Conservation (phyloP, 2,113 vertebrate genomes). For the Psilopsiagon aurifrons region DNA sequence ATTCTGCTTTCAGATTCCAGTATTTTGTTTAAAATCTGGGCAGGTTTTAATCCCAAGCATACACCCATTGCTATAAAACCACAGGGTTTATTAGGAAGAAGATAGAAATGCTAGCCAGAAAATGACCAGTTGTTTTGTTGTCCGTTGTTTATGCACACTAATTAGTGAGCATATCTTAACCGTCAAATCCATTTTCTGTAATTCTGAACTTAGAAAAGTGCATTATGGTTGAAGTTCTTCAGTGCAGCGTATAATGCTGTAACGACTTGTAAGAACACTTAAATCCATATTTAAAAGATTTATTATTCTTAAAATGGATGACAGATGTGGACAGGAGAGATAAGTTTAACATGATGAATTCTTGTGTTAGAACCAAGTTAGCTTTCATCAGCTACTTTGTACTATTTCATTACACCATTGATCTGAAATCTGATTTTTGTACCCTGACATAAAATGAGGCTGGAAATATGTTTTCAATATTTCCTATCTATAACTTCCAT, state of each 20-base stretch:
- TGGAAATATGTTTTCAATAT: slow-evolving; percentile 36
- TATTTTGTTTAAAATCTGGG: background rate
- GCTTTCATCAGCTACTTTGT: slow-evolving; percentile 56
- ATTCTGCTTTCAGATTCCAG: background rate
- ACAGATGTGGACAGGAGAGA: slow-evolving; percentile 49
- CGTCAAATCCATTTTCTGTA: background rate
- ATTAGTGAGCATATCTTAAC: background rate
- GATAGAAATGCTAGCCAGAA: background rate
- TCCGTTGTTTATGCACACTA: background rate
- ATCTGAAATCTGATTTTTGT: slow-evolving; percentile 43
- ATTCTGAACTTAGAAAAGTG: background rate
- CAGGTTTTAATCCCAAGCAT: background rate
- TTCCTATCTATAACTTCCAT: slow-evolving; percentile 40
- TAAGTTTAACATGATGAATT: slow-evolving; percentile 35
- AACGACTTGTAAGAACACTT: background rate
- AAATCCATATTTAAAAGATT: slow-evolving; percentile 36
- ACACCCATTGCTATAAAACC: background rate
- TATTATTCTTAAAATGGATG: slow-evolving; percentile 34
- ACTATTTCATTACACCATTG: slow-evolving; percentile 38
- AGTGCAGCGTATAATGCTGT: background rate
- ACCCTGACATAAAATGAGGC: slow-evolving; percentile 15
- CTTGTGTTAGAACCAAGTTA: slow-evolving; percentile 37
- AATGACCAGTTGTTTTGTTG: background rate
- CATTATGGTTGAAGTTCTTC: background rate
- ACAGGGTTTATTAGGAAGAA: background rate